Conservation (phyloP, 2,888 invertebrate genomes). For the Notodonta ziczac region DNA sequence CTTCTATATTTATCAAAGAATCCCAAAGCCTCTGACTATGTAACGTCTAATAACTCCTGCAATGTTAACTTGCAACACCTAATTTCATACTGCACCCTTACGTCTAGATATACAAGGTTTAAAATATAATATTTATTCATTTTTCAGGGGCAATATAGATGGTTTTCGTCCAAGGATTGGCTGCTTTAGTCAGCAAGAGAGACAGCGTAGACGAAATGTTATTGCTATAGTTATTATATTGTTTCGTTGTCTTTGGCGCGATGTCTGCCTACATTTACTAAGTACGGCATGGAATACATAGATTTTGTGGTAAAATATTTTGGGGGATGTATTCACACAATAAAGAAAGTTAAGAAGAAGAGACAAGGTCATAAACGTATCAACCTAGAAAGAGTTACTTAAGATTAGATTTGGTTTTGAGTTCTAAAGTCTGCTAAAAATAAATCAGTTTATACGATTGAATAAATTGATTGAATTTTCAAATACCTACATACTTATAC, state of each 20-base stretch:
- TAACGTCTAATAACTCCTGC: conserved; percentile 35
- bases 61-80: conserved; percentile 16
- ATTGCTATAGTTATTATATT: conserved; percentile 70
- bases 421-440: no score
- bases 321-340: conserved; percentile 5
- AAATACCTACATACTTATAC: no score
- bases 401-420: no score
- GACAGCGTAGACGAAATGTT: conserved; percentile 62
- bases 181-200: conserved; percentile 54
- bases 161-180: conserved; percentile 48
- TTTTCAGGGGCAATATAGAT: conserved; percentile 4
- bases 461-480: no score
- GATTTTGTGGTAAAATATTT: conserved; percentile 22
- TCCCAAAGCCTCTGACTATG: conserved; percentile 40
- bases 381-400: no score
- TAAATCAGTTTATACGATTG: no score
- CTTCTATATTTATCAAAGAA: conserved; percentile 31
- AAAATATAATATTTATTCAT: conserved; percentile 5
- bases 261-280: conserved; percentile 66
- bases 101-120: neutral
- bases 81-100: neutral
- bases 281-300: conserved; percentile 45
- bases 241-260: conserved; percentile 57
- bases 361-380: neutral
- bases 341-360: neutral